Evolutionary conservation across 1,140 invertebrate genomes (phyloP), one percentile per base, ranked within the genome.

Genomic region (Anadara kagoshimensis): DNA sequence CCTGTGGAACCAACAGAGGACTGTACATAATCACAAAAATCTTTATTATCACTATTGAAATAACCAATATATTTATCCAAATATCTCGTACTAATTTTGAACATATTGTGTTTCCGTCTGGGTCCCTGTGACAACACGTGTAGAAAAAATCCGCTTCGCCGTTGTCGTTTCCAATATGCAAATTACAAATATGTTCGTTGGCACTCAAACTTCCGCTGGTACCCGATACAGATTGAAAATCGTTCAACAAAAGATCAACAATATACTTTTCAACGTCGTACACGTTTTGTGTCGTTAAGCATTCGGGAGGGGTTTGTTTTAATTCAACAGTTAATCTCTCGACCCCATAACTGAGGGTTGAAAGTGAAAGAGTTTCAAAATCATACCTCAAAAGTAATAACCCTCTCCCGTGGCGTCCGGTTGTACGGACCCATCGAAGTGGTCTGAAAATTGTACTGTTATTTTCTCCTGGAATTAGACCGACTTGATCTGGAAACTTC

Each of bases 281-380:
- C 11, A 69, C 65, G 20, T 59, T 69, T 12, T 69, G 49, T 10
- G 44, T 18, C 18, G 51, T 29, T 36, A 83, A 44, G 65, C 81
- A 83, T 14, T 61, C 53, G 3, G 0, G 4, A 2, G 75, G 74
- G 3, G 16, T 36, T 47, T 72, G 59, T 0, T 8, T n/a, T 14
- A 78, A 10, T 2, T 59, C 56, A 1, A 75, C 69, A 14, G 54
- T 53, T 41, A 79, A 47, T 8, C 22, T 18, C 51, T 66, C 53
- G 18, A 71, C 61, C 0, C 72, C 74, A 36, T 73, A 58, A 24
- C 47, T 68, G 22, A 79, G 51, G 24, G 71, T 66, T 2, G 61
- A 16, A 36, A 84, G 58, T 1, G 83, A 85, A 64, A 81, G 71
- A 45, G 80, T 69, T n/a, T 78, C 75, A 56, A 80, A 85, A 61